Conservation (phyloP, 2,888 invertebrate species). For the Corbicula japonica region DNA sequence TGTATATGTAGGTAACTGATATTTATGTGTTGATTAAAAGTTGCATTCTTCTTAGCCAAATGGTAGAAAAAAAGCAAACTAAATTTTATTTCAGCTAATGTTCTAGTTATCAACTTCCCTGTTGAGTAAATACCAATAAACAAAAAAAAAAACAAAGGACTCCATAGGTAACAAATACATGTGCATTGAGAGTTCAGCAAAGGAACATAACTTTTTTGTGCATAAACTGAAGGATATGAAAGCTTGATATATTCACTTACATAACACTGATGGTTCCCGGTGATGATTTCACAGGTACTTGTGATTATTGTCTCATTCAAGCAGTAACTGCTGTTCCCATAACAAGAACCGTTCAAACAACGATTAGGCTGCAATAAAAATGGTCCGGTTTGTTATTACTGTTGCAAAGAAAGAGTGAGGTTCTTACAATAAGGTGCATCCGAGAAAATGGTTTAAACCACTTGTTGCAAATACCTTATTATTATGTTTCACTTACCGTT, state of each 20-base stretch:
- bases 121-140: background rate
- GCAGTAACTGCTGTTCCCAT: constrained; percentile 2
- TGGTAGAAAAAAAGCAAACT: no score
- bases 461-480: background rate
- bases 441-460: background rate
- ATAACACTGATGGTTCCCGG: background rate
- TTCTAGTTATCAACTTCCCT: no score
- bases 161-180: no score
- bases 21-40: no score
- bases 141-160: background rate
- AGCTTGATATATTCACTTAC: background rate
- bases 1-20: no score
- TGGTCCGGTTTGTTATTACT: background rate
- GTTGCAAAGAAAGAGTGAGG: background rate
- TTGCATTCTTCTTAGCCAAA: no score
- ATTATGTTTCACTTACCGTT: background rate
- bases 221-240: background rate
- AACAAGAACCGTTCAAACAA: constrained; percentile 9
- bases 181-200: no score
- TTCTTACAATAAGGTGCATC: background rate
- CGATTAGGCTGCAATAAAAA: background rate
- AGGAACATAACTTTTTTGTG: no score
- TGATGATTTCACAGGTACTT: background rate
- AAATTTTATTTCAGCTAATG: no score
- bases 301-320: constrained; percentile 21